Evolutionary conservation across 1,140 invertebrate species (phyloP), one percentile per base, ranked within the genome.

Genomic region (Cyclina sinensis): DNA sequence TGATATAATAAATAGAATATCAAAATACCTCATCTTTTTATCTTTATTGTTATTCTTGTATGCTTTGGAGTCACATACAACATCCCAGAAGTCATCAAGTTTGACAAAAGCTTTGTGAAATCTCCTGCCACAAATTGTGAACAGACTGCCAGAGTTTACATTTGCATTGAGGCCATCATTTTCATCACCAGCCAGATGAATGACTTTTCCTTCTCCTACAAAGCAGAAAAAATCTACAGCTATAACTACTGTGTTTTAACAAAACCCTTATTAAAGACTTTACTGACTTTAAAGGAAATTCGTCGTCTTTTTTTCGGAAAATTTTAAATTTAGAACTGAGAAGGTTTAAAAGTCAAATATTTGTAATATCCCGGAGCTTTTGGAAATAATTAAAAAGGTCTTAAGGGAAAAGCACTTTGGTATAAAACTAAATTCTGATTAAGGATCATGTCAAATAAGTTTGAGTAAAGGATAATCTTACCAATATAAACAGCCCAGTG

Each of bases 401-500:
- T n/a, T n/a, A n/a, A n/a, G n/a, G n/a, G n/a, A n/a, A n/a, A n/a
- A n/a, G n/a, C n/a, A n/a, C n/a, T n/a, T n/a, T n/a, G n/a, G n/a
- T n/a, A n/a, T n/a, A n/a, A n/a, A n/a, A n/a, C n/a, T n/a, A n/a
- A n/a, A n/a, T n/a, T n/a, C n/a, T n/a, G n/a, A n/a, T n/a, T n/a
- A n/a, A n/a, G n/a, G n/a, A n/a, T n/a, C n/a, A 4, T 43, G 43
- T 14, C 43, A 43, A 43, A 43, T 43, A 43, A 14, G 43, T 43
- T 7, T 43, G 43, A 43, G 14, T 43, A 43, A 14, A 43, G 43
- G n/a, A n/a, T n/a, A 43, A 7, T 7, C 43, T 4, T 7, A 57
- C 94, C 94, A 43, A 92, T 89, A 85, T 94, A 93, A 27, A 94
- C 78, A 32, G 92, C 93, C 94, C 94, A 94, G 39, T 94, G 91